Evolutionary conservation across 1,140 invertebrate genomes (phyloP).

Genomic region (Brachionus paranguensis): DNA sequence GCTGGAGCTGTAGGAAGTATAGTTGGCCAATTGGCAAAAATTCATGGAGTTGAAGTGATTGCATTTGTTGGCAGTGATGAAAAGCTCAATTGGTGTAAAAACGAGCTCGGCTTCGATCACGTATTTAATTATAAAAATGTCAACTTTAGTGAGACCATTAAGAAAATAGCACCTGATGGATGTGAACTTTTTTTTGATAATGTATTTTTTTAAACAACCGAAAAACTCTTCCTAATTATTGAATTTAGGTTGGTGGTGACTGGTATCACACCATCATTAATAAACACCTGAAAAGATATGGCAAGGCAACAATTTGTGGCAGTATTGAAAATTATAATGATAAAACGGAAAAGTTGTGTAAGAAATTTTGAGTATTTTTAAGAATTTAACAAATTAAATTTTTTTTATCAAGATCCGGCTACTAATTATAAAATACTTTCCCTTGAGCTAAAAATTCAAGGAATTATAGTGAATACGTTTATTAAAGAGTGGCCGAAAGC

Average conservation of each 20-base stretch:
- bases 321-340: constrained; percentile 43
- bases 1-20: constrained; percentile 64
- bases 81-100: constrained; percentile 65
- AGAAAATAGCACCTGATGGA: constrained; percentile 63
- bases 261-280: constrained; percentile 38
- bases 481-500: constrained; percentile 57
- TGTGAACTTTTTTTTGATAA: constrained; percentile 71
- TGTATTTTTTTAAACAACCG: constrained; percentile 53
- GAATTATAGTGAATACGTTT: constrained; percentile 38
- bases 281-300: constrained; percentile 43
- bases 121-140: constrained; percentile 67
- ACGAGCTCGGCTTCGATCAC: constrained; percentile 64
- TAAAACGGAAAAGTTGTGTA: not conserved
- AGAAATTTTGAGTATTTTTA: not conserved
- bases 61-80: constrained; percentile 66
- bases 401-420: constrained; percentile 11
- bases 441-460: constrained; percentile 36
- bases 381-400: not conserved
- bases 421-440: not conserved
- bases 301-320: constrained; percentile 43
- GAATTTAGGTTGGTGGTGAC: constrained; percentile 44
- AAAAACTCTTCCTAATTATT: not conserved
- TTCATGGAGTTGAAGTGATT: constrained; percentile 63
- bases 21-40: constrained; percentile 69
- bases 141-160: constrained; percentile 59